These are phyloP conservation scores for Pelodiscus sinensis DNA, from an alignment of 2,113 vertebrate species.

Conservation along the genomic window DNA sequence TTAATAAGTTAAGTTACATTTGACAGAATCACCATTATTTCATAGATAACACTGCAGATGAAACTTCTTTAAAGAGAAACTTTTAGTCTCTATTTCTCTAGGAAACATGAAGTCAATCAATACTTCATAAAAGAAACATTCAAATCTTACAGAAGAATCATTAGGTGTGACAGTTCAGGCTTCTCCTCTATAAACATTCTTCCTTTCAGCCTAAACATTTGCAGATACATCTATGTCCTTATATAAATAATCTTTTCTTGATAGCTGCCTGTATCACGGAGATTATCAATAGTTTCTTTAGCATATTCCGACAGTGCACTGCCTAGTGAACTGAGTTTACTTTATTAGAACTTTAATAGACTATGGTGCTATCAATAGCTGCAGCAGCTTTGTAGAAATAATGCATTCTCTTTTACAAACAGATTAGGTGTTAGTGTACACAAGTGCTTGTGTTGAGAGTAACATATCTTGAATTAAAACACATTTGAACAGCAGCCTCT, in stretches of 20 bases:
- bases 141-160: not conserved
- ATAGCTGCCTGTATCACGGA: not conserved
- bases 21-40: not conserved
- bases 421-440: not conserved
- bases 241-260: not conserved
- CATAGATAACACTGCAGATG: accelerated
- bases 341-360: not conserved
- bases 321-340: not conserved
- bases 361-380: accelerated
- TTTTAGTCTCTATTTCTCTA: not conserved
- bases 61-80: not conserved
- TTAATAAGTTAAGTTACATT: not conserved
- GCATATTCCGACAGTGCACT: not conserved
- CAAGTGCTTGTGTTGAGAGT: not conserved
- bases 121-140: not conserved
- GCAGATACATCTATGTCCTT: accelerated
- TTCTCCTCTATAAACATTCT: not conserved
- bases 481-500: not conserved
- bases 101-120: not conserved
- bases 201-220: not conserved
- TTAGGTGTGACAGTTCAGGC: not conserved
- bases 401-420: accelerated
- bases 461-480: not conserved
- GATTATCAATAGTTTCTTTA: not conserved
- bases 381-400: accelerated